Conservation (phyloP, 2,113 vertebrate species). For the Platysteira castanea region DNA sequence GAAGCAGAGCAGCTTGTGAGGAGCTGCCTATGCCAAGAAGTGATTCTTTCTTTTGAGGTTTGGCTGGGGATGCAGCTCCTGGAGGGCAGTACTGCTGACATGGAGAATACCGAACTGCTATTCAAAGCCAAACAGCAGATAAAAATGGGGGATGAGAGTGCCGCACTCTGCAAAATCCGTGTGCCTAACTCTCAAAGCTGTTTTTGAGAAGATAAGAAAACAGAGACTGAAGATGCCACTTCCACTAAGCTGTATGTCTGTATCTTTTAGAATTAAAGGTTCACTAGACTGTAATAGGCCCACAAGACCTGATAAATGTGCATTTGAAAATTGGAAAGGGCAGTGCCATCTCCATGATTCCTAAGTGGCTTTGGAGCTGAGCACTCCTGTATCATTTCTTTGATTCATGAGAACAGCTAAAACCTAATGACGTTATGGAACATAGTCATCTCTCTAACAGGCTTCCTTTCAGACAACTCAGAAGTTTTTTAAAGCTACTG, state of each 20-base stretch:
- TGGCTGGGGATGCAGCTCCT: background rate
- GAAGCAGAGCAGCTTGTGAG: background rate
- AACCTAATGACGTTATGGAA: background rate
- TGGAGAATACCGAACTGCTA: background rate
- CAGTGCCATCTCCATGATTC: background rate
- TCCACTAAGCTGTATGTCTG: background rate
- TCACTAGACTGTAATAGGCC: background rate
- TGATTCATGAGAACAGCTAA: background rate
- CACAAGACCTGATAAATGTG: background rate
- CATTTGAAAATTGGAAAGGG: background rate
- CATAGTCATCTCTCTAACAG: background rate
- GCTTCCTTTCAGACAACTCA: background rate
- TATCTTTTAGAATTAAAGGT: background rate
- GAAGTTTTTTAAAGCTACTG: background rate
- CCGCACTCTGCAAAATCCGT: background rate
- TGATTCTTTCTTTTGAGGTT: slow-evolving; percentile 1
- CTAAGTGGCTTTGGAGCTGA: background rate
- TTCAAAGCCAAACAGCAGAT: slow-evolving; percentile 6
- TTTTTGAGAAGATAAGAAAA: background rate
- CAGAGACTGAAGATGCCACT: background rate
- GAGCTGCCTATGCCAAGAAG: background rate
- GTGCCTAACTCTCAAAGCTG: background rate
- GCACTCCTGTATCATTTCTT: background rate
- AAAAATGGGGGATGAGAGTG: background rate
- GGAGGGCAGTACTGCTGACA: slow-evolving; percentile 9